Evolutionary conservation across 2,113 vertebrate genomes (phyloP).

Genomic region (Microcebus jonahi): DNA sequence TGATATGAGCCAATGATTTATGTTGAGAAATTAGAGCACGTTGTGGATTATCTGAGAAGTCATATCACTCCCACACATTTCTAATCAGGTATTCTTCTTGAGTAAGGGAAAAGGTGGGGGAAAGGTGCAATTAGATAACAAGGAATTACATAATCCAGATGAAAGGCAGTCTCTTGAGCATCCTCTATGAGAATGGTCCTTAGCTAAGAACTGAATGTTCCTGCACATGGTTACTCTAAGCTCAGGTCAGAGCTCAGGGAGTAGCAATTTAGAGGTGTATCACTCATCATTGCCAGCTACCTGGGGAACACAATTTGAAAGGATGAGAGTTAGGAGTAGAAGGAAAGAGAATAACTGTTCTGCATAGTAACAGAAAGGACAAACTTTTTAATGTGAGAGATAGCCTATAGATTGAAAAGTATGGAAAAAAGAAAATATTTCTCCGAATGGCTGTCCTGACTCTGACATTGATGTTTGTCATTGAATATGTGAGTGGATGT

Average conservation of each 20-base stretch:
- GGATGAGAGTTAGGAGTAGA: background rate
- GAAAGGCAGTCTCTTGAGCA: background rate
- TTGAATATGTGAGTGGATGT: background rate
- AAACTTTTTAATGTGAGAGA: background rate
- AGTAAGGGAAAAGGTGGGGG: background rate
- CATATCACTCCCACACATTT: background rate
- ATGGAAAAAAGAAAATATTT: background rate
- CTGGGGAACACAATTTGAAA: background rate
- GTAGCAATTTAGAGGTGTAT: background rate
- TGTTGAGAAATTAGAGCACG: background rate
- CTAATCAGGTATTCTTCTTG: background rate
- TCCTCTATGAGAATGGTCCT: background rate
- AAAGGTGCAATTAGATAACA: background rate
- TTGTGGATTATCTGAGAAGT: background rate
- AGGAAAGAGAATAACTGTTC: background rate
- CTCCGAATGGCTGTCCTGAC: background rate
- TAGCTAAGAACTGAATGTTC: background rate
- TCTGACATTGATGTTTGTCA: background rate
- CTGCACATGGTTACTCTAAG: background rate
- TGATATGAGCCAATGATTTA: slow-evolving; percentile 6
- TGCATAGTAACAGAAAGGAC: background rate
- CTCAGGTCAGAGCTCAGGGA: background rate
- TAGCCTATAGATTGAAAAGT: background rate
- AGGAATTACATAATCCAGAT: background rate
- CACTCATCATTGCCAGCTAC: background rate